Conservation (phyloP, 1,140 invertebrate genomes). For the Anastatus disparis region DNA sequence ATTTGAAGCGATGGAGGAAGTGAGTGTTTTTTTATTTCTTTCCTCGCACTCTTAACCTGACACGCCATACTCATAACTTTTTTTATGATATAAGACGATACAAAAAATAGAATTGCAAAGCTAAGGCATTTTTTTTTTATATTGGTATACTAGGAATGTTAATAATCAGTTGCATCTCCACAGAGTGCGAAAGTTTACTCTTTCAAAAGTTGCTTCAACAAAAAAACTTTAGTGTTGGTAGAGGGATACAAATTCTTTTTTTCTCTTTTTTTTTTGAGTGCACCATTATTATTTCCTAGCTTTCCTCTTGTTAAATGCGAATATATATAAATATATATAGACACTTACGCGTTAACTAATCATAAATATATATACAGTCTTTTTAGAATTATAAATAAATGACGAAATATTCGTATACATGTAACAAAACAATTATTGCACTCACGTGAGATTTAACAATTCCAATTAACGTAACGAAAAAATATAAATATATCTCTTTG, state of each 20-base stretch:
- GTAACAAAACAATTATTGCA: slow-evolving; percentile 42
- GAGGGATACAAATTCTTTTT: slow-evolving; percentile 3
- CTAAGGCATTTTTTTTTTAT: slow-evolving; percentile 48
- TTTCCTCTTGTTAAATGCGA: slow-evolving; percentile 48
- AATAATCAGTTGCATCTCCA: slow-evolving; percentile 43
- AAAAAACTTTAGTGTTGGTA: slow-evolving; percentile 9
- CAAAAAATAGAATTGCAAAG: slow-evolving; percentile 57
- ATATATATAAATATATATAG: slow-evolving; percentile 47
- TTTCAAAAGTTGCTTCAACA: slow-evolving; percentile 2
- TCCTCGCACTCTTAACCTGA: slow-evolving; percentile 5
- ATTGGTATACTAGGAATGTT: slow-evolving; percentile 48
- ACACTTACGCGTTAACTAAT: slow-evolving; percentile 49
- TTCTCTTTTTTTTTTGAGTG: slow-evolving; percentile 24
- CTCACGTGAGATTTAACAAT: slow-evolving; percentile 32
- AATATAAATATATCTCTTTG: slow-evolving; percentile 14
- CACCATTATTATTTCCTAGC: slow-evolving; percentile 35
- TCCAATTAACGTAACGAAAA: slow-evolving; percentile 30
- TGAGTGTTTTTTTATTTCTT: background rate
- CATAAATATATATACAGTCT: slow-evolving; percentile 40
- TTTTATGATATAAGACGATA: slow-evolving; percentile 43
- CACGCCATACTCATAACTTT: slow-evolving; percentile 23
- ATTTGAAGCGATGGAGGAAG: slow-evolving; percentile 29
- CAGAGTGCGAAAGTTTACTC: slow-evolving; percentile 2
- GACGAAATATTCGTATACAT: slow-evolving; percentile 34
- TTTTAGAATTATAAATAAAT: slow-evolving; percentile 44